A percentile compares a stretch with the other conserved stretches of the same genome.
Evolutionary conservation across 2,113 vertebrate species (phyloP).

Genomic region (Aix galericulata): DNA sequence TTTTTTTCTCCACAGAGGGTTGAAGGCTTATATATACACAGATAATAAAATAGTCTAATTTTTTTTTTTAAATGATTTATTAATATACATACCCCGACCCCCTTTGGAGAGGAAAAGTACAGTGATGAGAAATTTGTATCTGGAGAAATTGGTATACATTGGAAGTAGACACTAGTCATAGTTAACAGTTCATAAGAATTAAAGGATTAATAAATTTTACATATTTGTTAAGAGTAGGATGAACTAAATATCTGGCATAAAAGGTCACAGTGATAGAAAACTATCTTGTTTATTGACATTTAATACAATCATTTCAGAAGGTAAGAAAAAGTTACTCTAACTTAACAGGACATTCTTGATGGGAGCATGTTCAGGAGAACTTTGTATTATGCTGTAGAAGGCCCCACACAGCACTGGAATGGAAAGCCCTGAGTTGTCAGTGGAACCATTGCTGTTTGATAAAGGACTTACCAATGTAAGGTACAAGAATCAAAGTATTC

Average conservation of each 20-base stretch:
- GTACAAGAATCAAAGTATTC: neutral
- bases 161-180: neutral
- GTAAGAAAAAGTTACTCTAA: neutral
- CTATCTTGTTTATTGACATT: neutral
- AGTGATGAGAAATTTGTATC: neutral
- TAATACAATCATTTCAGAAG: neutral
- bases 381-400: neutral
- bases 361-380: neutral
- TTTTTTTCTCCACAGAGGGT: fast-evolving
- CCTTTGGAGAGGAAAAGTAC: neutral
- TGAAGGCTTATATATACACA: neutral
- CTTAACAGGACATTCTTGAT: neutral
- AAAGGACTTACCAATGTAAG: neutral
- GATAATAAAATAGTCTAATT: neutral
- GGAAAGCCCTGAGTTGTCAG: neutral
- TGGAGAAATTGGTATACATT: neutral
- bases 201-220: neutral
- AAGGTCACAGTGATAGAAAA: neutral
- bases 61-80: neutral
- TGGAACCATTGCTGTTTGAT: neutral
- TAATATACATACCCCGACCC: neutral
- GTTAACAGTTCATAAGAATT: neutral
- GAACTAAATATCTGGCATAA: neutral
- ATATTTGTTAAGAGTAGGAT: neutral
- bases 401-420: neutral